Conservation (phyloP, 2,113 vertebrate genomes). For the Cottus gobio region DNA sequence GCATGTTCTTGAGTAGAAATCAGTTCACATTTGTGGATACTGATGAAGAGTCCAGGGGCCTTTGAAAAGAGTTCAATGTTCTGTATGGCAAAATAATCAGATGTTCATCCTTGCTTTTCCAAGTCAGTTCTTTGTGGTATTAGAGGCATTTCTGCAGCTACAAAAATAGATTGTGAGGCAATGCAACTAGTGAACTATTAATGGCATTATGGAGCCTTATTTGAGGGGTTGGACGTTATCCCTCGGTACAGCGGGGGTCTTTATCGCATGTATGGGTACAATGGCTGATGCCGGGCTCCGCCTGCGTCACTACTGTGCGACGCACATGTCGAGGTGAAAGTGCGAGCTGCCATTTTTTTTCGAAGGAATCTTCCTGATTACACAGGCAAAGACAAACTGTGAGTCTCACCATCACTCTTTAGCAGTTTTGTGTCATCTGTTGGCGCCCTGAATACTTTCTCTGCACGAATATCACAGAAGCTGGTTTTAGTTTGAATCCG, state of each 20-base stretch:
- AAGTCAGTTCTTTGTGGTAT: neutral
- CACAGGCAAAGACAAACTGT: constrained; percentile 15
- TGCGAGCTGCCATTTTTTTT: constrained; percentile 77
- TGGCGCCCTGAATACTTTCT: neutral
- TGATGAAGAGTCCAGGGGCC: neutral
- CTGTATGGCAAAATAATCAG: neutral
- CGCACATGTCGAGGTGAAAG: constrained; percentile 74
- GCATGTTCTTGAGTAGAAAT: neutral
- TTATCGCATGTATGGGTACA: neutral
- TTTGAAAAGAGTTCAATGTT: neutral
- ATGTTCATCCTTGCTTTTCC: neutral
- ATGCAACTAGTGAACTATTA: neutral
- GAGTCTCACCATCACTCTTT: neutral
- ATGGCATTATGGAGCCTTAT: neutral
- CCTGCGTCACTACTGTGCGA: constrained; percentile 69
- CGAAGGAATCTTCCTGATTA: constrained; percentile 40
- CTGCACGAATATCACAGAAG: neutral
- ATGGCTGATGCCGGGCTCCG: neutral
- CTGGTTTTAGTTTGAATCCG: neutral
- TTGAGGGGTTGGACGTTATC: neutral
- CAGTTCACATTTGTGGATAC: neutral
- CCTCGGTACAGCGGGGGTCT: neutral
- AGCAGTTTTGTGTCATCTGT: neutral
- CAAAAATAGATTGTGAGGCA: neutral
- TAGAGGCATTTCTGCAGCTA: neutral